A percentile compares a stretch with the other conserved stretches of the same genome.
phyloP scores from a whole-genome alignment of 2,888 invertebrate species.

The Eremobia ochroleuca region DNA sequence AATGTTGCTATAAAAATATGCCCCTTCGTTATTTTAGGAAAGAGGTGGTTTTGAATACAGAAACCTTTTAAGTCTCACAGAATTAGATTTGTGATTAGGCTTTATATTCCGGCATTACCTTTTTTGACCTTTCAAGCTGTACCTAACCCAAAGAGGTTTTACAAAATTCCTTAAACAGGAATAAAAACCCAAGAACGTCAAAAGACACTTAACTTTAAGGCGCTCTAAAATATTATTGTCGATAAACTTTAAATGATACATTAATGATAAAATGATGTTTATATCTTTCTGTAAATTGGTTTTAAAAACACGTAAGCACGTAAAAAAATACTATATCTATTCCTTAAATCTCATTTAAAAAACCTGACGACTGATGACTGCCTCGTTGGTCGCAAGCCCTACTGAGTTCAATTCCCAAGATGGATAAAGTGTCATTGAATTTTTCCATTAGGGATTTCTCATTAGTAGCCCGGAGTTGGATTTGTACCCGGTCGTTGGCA shows the following conservation, averaged over 20 bases:
- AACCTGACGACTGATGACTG: neutral
- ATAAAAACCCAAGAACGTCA: neutral
- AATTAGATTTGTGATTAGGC: neutral
- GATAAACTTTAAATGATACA: too few relatives aligned
- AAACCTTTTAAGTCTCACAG: neutral
- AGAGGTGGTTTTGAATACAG: neutral
- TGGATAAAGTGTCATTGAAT: neutral
- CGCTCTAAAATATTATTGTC: neutral
- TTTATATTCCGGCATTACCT: neutral
- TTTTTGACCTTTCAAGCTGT: neutral
- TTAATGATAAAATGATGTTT: too few relatives aligned
- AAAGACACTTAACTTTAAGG: neutral
- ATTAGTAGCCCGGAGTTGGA: neutral
- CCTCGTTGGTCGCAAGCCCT: neutral
- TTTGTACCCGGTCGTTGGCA: too few relatives aligned
- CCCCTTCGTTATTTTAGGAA: neutral
- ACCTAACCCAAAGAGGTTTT: neutral
- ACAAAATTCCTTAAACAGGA: neutral
- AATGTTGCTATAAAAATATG: slow-evolving; percentile 14
- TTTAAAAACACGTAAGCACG: neutral
- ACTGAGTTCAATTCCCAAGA: neutral
- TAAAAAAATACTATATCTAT: neutral
- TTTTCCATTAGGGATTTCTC: neutral
- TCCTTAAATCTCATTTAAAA: too few relatives aligned
- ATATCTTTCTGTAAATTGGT: neutral